A percentile compares a stretch with the other conserved stretches of the same genome.
Evolutionary conservation across 2,797 vertebrate genomes (phyloP).

Genomic region (Loriculus beryllinus): DNA sequence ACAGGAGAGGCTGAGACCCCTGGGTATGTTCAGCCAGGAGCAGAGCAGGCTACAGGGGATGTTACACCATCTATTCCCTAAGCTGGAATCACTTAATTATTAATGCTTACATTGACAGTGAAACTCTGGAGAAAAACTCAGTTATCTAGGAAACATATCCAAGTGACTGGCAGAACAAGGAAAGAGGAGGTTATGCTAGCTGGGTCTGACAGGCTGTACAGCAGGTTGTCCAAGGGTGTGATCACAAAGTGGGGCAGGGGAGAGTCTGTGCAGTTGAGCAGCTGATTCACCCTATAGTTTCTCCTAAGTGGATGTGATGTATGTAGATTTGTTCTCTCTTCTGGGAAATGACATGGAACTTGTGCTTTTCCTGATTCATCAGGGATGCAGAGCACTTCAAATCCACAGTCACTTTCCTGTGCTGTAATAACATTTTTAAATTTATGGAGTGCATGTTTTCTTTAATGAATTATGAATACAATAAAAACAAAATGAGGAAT

Average conservation of each 20-base stretch:
- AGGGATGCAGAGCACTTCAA: not conserved
- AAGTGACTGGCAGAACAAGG: not conserved
- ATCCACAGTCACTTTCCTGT: not conserved
- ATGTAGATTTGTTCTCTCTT: not conserved
- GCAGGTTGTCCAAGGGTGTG: not conserved
- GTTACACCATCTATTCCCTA: not conserved
- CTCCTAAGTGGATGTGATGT: not conserved
- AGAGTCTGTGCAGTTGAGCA: not conserved
- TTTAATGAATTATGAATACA: conserved; percentile 16
- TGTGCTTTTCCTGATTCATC: not conserved
- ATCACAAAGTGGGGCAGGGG: not conserved
- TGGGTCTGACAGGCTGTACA: not conserved
- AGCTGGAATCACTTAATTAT: not conserved
- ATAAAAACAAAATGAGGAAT: not conserved
- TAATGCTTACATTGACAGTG: not conserved
- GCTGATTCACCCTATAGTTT: not conserved
- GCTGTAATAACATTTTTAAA: not conserved
- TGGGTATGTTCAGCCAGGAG: not conserved
- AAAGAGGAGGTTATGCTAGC: not conserved
- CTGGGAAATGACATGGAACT: not conserved
- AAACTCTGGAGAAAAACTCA: not conserved
- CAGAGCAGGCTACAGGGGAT: not conserved
- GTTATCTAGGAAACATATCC: not conserved
- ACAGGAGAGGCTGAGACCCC: not conserved
- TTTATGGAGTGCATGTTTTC: not conserved